Base-by-base conservation (phyloP, 2,888 invertebrate genomes). In the Melikaiella ostensackeni region DNA sequence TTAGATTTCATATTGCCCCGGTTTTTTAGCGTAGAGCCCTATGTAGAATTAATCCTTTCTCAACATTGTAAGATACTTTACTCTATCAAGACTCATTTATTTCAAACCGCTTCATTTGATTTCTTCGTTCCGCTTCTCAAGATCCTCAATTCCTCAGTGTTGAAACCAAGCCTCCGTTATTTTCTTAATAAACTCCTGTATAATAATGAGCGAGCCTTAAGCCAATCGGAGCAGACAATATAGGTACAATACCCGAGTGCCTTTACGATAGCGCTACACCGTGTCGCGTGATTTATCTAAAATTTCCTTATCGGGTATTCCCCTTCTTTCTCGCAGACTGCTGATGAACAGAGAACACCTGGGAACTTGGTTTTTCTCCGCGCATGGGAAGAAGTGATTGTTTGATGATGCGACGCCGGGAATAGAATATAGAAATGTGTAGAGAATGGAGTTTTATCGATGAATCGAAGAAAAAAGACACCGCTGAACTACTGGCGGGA, bases 201-300 rank as follows among this genome's bases (percentile, higher is more conserved):
- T 59, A 59, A 59, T 59, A 59, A 59, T 59, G 59, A 59, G 16
- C 13, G 16, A 59, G 59, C 24, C 13, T 13, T 27, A 59, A 27
- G 24, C 59, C 59, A 59, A 59, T 59, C 27, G 24, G 27, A 27
- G 7, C 13, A 59, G 8, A 24, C 24, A 57, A 3, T 59, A 59
- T 24, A 59, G 27, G 16, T 59, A 63, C 81, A 82, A 80, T 79
- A 77, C 77, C 80, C 50, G 35, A 59, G 64, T 74, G 46, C 66
- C 63, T 46, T 70, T 27, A 16, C 59, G 21, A 63, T 30, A 55
- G 19, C 42, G 50, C 19, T 13, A 27, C 73, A 73, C 30, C 27
- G 33, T 74, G 79, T 84, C 82, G 83, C 81, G 88, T 86, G 88
- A 88, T 89, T 89, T 89, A 89, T 89, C 87, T 88, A 87, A 88